Evolutionary conservation across 23 tunicate genomes (phyloP).

Genomic region (Phallusia fumigata): DNA sequence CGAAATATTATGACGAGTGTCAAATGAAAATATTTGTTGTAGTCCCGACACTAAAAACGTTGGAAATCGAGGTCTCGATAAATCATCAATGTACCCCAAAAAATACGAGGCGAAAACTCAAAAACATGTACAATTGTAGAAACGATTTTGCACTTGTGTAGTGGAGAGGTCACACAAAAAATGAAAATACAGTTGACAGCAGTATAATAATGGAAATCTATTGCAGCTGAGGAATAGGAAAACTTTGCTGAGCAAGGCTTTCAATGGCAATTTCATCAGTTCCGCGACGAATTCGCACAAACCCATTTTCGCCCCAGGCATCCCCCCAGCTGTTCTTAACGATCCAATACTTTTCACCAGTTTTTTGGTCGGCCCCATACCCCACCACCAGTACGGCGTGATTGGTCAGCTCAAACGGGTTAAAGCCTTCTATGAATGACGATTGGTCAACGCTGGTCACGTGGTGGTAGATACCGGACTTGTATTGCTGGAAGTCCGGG

Average conservation of each 20-base stretch:
- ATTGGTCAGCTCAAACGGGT: slow-evolving; percentile 95
- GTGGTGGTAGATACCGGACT: slow-evolving; percentile 88
- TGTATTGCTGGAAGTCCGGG: slow-evolving; percentile 78
- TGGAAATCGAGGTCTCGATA: too few relatives aligned
- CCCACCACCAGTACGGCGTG: slow-evolving; percentile 96
- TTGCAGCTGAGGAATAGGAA: slow-evolving; percentile 71
- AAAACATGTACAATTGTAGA: too few relatives aligned
- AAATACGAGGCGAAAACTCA: too few relatives aligned
- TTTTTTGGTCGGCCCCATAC: slow-evolving; percentile 66
- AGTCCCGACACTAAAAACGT: too few relatives aligned
- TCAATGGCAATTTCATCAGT: slow-evolving; percentile 92
- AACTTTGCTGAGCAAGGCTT: slow-evolving; percentile 72
- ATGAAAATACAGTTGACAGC: background rate
- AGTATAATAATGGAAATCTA: background rate
- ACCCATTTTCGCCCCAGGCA: slow-evolving; percentile 92
- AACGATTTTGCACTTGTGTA: too few relatives aligned
- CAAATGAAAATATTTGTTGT: too few relatives aligned
- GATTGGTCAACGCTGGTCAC: slow-evolving; percentile 40
- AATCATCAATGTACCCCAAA: too few relatives aligned
- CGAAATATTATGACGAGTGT: too few relatives aligned
- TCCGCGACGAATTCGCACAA: slow-evolving; percentile 70
- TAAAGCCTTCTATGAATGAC: slow-evolving; percentile 24
- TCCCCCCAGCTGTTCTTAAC: slow-evolving; percentile 96
- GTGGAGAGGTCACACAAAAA: too few relatives aligned
- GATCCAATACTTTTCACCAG: slow-evolving; percentile 91